Percentiles rank a stretch among this genome's conserved stretches.
These are phyloP conservation scores for Opisthocomus hoazin DNA, from an alignment of 2,113 vertebrate species.

Conservation along the genomic window DNA sequence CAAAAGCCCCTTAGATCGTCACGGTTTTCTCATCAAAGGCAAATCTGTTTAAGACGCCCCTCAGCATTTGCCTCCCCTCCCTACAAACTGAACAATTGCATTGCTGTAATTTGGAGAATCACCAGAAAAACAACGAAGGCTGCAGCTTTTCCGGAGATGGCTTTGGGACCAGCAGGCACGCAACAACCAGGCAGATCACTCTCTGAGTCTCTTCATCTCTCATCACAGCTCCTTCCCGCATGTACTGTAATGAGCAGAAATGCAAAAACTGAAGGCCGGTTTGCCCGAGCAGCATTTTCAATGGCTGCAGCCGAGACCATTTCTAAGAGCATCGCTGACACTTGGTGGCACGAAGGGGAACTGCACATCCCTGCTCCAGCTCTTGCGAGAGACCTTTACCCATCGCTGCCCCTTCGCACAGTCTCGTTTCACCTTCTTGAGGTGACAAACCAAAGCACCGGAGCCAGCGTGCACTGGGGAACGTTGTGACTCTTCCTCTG, in stretches of 20 bases:
- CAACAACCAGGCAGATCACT: neutral
- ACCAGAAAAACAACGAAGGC: neutral
- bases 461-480: neutral
- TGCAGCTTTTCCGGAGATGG: neutral
- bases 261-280: neutral
- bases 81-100: neutral
- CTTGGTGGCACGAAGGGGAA: neutral
- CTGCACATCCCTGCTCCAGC: neutral
- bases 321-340: conserved; percentile 13
- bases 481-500: neutral
- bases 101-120: neutral
- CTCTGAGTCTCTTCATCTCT: neutral
- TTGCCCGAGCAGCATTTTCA: neutral
- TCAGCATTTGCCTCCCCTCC: neutral
- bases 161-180: neutral
- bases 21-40: neutral
- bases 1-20: neutral
- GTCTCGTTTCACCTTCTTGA: accelerated
- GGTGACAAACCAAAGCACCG: neutral
- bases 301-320: neutral
- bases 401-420: accelerated
- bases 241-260: accelerated
- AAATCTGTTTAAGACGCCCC: neutral
- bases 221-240: neutral
- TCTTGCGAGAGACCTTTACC: neutral